Evolutionary conservation across 2,113 vertebrate genomes (phyloP), one percentile per base, ranked within the genome.

Genomic region (Thunnus thynnus): DNA sequence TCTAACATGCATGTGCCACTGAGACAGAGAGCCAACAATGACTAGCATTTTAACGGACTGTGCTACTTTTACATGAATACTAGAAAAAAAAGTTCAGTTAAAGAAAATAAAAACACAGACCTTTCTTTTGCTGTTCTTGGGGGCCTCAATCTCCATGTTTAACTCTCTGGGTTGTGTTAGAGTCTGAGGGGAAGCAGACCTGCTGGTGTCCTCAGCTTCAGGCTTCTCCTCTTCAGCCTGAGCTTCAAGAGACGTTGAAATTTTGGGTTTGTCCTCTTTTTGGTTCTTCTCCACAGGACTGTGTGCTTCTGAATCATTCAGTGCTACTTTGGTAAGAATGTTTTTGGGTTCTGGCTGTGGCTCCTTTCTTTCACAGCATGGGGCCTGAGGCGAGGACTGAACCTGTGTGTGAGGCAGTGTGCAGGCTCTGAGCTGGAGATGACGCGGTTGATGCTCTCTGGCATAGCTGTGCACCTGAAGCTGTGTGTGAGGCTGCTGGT

Each of bases 381-480:
- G 44, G 7, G 55, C n/a, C 48, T 56, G 74, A 32, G 82, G 52
- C n/a, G 32, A 50, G 2, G 65, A 9, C 71, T 75, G 89, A 22
- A 73, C 68, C 41, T 65, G 71, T 3, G 60, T 51, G 61, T 51
- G 60, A 11, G 74, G 44, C 3, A 16, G 61, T 1, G 77, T 16
- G 3, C 18, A 57, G 50, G 52, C 22, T 78, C 88, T 89, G 83
- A 36, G 74, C 70, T 86, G 92, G 14, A 90, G 85, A 14, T 80
- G 86, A 64, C 69, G 63, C 54, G 92, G 75, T 6, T 92, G 95
- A 12, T 92, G 89, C 93, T 95, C 22, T 0, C 89, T 86, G 78
- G 93, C 88, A 0, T 93, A 88, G 78, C 88, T 94, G 85, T 90
- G 88, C 14, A 90, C 88, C 50, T 88, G 92, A 36, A 92, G 85